Conservation (phyloP, 1,140 invertebrate genomes). For the Araneus ventricosus region DNA sequence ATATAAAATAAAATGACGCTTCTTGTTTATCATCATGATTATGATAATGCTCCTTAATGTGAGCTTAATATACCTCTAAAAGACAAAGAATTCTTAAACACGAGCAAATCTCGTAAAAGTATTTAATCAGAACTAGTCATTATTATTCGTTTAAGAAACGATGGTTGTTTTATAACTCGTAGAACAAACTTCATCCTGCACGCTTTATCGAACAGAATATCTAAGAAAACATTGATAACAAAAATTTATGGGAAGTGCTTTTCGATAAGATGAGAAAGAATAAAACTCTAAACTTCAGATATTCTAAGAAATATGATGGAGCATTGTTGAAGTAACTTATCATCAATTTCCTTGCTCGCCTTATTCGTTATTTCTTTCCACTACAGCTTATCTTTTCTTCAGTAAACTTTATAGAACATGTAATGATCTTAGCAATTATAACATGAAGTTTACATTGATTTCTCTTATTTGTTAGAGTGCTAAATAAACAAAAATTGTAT, state of each 20-base stretch:
- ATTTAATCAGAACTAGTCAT: background rate
- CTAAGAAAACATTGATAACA: background rate
- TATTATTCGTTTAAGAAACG: background rate
- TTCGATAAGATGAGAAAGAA: background rate
- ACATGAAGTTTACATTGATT: background rate
- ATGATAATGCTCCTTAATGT: no score
- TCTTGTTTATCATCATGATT: no score
- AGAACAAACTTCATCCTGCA: background rate
- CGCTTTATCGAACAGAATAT: background rate
- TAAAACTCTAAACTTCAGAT: background rate
- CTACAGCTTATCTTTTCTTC: background rate
- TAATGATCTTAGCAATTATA: background rate
- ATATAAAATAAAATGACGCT: no score
- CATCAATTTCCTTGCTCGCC: background rate
- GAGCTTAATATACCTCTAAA: no score
- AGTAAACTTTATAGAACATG: background rate
- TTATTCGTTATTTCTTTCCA: background rate
- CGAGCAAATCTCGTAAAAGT: no score
- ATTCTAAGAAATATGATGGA: background rate
- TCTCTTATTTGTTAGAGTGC: background rate
- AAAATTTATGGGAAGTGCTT: conserved; percentile 12
- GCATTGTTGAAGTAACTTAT: background rate
- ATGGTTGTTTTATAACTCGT: background rate
- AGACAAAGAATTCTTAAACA: no score
- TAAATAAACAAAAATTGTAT: background rate